Base-by-base conservation (phyloP, 92 coral and sea anemone species). In the Epizoanthus ramosus region DNA sequence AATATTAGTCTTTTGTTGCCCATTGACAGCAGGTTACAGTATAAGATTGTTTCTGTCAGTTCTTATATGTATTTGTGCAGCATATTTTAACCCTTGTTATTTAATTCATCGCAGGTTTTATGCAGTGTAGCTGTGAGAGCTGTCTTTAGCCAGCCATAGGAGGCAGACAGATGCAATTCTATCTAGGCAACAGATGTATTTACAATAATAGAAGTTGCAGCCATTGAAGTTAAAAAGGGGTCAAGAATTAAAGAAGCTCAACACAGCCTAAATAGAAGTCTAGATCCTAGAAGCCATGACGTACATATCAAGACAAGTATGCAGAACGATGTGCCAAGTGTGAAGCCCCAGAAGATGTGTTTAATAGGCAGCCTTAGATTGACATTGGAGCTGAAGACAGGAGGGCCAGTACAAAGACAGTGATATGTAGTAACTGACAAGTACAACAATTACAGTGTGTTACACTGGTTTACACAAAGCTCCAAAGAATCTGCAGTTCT, bases 371-470 rank as follows among this genome's bases (percentile, higher is more conserved):
- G 79, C 12, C 65, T 53, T 74, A 74, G 79, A 56, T 24, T 74
- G 79, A 74, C 79, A 53, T 74, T 74, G 79, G 63, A 74, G 16
- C 65, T 74, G 79, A 56, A 74, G 79, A 74, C 79, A 74, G 79
- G 79, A 31, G 79, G 79, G 79, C 10, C 79, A 74, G 65, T 74
- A 39, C 18, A 50, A 50, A 50, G 54, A 50, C 54, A 50, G 54
- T 50, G 54, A 50, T 50, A 50, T 74, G 28, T 74, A 74, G 47
- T 74, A 56, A 74, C 2, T 10, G 50, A 54, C 54, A 50, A 9
- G 7, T 9, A 9, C 16, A 50, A 50, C 54, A 9, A 9, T 43
- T 43, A 12, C 54, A 50, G 16, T 50, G 2, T 50, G 2, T 16
- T 9, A 14, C 6, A 15, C 41, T 73, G 43, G 24, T 25, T 25